A percentile compares a stretch with the other conserved stretches of the same genome.
These are phyloP conservation scores for Siniperca chuatsi DNA, from an alignment of 2,113 vertebrate genomes.

Conservation along the genomic window DNA sequence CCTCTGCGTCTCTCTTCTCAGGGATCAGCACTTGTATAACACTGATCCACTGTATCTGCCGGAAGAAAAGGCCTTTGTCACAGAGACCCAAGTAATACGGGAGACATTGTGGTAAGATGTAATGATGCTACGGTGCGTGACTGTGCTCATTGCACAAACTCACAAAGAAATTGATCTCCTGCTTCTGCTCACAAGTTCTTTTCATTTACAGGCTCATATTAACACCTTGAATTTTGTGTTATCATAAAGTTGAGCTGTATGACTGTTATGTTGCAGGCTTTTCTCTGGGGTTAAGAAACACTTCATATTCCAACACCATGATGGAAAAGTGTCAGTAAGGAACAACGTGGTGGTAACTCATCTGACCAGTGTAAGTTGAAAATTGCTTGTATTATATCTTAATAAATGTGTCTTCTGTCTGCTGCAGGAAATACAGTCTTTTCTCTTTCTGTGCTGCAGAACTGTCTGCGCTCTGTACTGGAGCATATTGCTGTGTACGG, in stretches of 20 bases:
- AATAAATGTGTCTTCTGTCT: rapidly evolving
- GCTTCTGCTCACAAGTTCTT: neutral
- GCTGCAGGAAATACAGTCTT: neutral
- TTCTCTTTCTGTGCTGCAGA: constrained; percentile 78
- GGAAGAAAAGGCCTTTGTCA: constrained; percentile 92
- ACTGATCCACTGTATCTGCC: constrained; percentile 92
- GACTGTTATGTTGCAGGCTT: constrained; percentile 87
- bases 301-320: constrained; percentile 95
- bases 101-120: constrained; percentile 95
- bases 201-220: neutral
- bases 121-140: neutral
- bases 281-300: constrained; percentile 96
- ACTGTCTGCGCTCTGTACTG: constrained; percentile 91
- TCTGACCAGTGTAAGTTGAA: constrained; percentile 91
- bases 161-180: neutral
- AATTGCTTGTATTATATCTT: neutral
- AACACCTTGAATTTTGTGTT: neutral
- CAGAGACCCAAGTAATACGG: constrained; percentile 95
- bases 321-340: constrained; percentile 94
- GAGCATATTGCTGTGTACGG: constrained; percentile 95
- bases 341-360: constrained; percentile 94
- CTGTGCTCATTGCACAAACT: neutral
- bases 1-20: constrained; percentile 55
- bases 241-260: neutral
- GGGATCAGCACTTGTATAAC: constrained; percentile 96